A percentile compares a stretch with the other conserved stretches of the same genome.
Evolutionary conservation across 2,888 invertebrate genomes (phyloP).

Genomic region (Helleia helle): DNA sequence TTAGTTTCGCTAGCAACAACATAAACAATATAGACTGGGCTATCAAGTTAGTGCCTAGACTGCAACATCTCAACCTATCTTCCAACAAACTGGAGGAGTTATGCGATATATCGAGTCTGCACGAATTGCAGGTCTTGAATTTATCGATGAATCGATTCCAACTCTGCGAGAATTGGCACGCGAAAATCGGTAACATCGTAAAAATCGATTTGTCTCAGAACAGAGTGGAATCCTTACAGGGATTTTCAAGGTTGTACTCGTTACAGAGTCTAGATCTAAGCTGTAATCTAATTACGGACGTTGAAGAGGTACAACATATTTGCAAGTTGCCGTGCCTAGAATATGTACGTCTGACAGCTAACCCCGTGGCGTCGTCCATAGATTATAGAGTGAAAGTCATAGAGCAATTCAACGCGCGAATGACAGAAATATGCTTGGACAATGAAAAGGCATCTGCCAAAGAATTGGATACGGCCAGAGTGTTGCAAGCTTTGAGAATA

Average conservation of each 20-base stretch:
- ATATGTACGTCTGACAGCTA: constrained; percentile 89
- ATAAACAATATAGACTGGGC: constrained; percentile 86
- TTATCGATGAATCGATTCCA: constrained; percentile 85
- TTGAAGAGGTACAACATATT: constrained; percentile 86
- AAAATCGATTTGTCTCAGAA: constrained; percentile 90
- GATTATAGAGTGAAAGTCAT: constrained; percentile 94
- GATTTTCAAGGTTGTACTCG: constrained; percentile 88
- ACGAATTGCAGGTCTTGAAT: constrained; percentile 83
- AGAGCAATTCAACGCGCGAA: constrained; percentile 88
- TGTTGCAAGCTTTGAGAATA: constrained; percentile 88
- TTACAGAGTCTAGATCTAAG: constrained; percentile 89
- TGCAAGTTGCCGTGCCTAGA: constrained; percentile 90
- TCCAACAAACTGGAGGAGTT: constrained; percentile 85
- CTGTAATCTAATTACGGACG: constrained; percentile 85
- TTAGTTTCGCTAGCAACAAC: constrained; percentile 86
- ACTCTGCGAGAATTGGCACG: constrained; percentile 84
- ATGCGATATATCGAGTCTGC: constrained; percentile 84
- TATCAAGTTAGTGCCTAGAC: constrained; percentile 81
- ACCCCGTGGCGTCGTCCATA: constrained; percentile 87
- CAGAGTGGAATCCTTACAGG: constrained; percentile 79
- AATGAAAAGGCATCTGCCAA: constrained; percentile 89
- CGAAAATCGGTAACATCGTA: constrained; percentile 91
- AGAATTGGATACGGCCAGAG: constrained; percentile 93
- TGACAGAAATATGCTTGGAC: constrained; percentile 89
- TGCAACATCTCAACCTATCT: constrained; percentile 81